Evolutionary conservation across 2,888 invertebrate species (phyloP), one percentile per base, ranked within the genome.

Genomic region (Mesodorylaimus sp.): DNA sequence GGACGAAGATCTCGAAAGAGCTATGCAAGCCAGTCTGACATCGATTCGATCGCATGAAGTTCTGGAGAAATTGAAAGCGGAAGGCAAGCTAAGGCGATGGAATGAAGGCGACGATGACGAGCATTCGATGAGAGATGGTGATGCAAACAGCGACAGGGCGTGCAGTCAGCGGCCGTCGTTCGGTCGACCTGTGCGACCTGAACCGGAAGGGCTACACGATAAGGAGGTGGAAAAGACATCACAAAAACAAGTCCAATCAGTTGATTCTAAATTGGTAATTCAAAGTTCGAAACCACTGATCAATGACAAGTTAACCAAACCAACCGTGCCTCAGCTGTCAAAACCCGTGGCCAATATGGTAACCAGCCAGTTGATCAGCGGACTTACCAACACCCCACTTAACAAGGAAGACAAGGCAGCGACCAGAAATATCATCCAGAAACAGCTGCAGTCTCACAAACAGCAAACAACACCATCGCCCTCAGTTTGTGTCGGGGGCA

Each of bases 1-100:
- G 19, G 59, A 58, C 41, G 58, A 57, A 7, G 59, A 59, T 27
- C 79, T 85, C 61, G 83, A 84, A 65, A 81, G 84, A 67, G 61
- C 59, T 25, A 61, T 61, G 61, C 59, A 55, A n/a, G 62, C 62
- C 10, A 56, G 57, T 7, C 41, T 61, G n/a, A 59, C 57, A 25
- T 60, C 59, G 21, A 55, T 62, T 47, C 50, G 56, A 29, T 59
- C 59, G 2, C 62, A 61, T 50, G 60, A 60, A 41, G 56, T 61
- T 37, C 52, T 62, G 16, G 52, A 57, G 10, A 52, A 56, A 44
- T 48, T 62, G 37, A 43, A 44, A 41, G 42, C 36, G 10, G 58
- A 58, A 50, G 56, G 32, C 56, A 55, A 37, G 55, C 55, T 7
- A 55, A 52, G 27, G 54, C 56, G 56, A 53, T n/a, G n/a, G n/a